phyloP scores from a whole-genome alignment of 1,140 invertebrate genomes.

The Ceratoteleas bidentatus region DNA sequence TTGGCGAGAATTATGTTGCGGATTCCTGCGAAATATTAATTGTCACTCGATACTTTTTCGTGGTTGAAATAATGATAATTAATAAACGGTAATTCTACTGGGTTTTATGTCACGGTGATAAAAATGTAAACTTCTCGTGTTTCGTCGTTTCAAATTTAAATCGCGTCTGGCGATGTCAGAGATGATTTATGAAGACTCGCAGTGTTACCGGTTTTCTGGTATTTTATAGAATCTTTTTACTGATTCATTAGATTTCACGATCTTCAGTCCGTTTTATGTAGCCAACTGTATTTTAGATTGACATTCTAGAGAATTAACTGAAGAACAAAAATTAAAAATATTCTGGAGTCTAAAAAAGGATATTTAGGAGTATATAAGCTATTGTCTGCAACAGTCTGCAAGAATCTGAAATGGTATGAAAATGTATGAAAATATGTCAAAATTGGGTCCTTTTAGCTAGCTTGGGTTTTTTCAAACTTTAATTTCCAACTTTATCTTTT shows the following conservation, averaged over 20 bases:
- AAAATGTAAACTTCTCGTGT: conserved; percentile 49
- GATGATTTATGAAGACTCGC: conserved; percentile 48
- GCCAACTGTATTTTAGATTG: neutral
- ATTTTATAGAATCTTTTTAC: conserved; percentile 49
- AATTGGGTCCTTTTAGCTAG: no score
- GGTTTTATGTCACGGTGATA: conserved; percentile 42
- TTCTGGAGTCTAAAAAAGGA: no score
- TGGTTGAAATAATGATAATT: conserved; percentile 10
- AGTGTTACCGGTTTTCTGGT: conserved; percentile 51
- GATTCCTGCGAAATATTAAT: conserved; percentile 22
- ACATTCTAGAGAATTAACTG: no score
- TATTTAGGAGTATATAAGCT: no score
- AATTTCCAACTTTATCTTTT: no score
- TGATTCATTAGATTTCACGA: conserved; percentile 45
- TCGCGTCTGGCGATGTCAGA: conserved; percentile 36
- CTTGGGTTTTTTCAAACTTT: no score
- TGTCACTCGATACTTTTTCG: conserved; percentile 52
- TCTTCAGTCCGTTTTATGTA: conserved; percentile 47
- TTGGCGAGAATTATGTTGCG: conserved; percentile 9
- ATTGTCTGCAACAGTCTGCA: no score
- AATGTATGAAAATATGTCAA: no score
- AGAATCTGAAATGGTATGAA: no score
- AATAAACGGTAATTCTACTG: conserved; percentile 37
- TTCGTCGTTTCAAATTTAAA: conserved; percentile 41
- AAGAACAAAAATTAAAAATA: no score